A percentile compares a stretch with the other conserved stretches of the same genome.
These are phyloP conservation scores for Microcebus ravelobensis DNA, from an alignment of 2,113 vertebrate species.

Conservation along the genomic window DNA sequence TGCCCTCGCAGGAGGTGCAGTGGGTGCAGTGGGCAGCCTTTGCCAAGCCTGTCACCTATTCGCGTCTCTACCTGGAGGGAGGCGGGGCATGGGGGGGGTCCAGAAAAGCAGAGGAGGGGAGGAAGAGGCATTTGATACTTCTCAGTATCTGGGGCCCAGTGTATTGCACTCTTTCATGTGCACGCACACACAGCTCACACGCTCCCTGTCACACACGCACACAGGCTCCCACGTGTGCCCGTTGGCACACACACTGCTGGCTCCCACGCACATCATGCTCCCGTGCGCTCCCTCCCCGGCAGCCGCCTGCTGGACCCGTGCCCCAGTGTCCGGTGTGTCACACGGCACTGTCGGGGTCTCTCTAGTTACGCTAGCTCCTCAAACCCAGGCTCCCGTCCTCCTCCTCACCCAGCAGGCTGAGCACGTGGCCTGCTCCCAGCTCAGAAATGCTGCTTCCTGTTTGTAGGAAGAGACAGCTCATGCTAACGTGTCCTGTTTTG, in stretches of 20 bases:
- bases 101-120: neutral
- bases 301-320: accelerated
- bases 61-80: neutral
- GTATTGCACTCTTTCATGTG: accelerated
- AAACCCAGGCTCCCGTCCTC: neutral
- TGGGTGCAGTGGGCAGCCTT: neutral
- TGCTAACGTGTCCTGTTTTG: neutral
- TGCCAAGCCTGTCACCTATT: neutral
- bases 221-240: neutral
- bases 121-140: neutral
- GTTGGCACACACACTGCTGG: accelerated
- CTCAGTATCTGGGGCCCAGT: neutral
- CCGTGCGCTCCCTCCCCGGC: accelerated
- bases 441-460: neutral
- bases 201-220: accelerated
- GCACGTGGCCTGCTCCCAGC: neutral
- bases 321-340: neutral
- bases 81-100: neutral
- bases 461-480: neutral
- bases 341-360: neutral
- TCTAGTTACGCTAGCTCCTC: neutral
- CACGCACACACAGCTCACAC: neutral
- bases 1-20: accelerated
- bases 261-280: too few species aligned
- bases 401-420: neutral